Conservation (phyloP, 2,113 vertebrate genomes). For the human (Homo sapiens) region GRCh38 chr2:210764501-210765000, state of each 20-base stretch:
- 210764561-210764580: background rate
- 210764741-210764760: background rate
- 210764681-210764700: background rate
- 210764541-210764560: background rate
- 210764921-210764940: background rate
- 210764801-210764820: background rate
- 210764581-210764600: background rate
- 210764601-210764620: accelerated
- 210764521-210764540: background rate
- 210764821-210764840: background rate
- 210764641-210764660: background rate
- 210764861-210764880: background rate
- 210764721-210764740: background rate
- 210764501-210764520: background rate
- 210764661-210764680: background rate
- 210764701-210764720: background rate
- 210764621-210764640: too few species aligned
- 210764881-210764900: background rate
- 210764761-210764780: background rate
- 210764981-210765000: background rate
- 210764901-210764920: background rate
- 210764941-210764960: background rate
- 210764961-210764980: background rate
- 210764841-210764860: background rate
- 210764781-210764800: background rate